These are phyloP conservation scores for Cephalotes varians DNA, from an alignment of 2,888 invertebrate species.

Conservation along the genomic window DNA sequence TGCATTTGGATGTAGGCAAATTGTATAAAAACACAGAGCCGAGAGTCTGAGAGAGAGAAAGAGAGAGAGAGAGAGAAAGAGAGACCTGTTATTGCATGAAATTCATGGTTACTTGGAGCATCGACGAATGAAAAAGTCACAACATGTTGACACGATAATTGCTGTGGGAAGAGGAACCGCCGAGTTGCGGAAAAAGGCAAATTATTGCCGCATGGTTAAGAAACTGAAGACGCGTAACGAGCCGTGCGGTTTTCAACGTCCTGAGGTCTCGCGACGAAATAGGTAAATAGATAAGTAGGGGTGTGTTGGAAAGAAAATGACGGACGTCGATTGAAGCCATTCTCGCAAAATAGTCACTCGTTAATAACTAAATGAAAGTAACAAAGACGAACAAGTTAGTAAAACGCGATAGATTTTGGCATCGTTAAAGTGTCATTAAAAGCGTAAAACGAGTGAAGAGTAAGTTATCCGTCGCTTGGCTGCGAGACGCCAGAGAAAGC, in stretches of 20 bases:
- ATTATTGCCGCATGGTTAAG: conserved; percentile 41
- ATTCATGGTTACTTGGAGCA: conserved; percentile 56
- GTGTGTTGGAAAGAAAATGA: conserved; percentile 22
- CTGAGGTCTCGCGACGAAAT: conserved; percentile 37
- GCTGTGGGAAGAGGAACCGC: conserved; percentile 39
- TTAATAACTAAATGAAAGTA: conserved; percentile 42
- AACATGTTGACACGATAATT: conserved; percentile 67
- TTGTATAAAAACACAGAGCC: conserved; percentile 14
- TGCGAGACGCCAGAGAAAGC: conserved; percentile 27
- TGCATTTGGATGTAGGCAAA: conserved; percentile 47
- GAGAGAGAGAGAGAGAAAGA: conserved; percentile 27
- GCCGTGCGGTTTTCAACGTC: conserved; percentile 31
- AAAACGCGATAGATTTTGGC: conserved; percentile 44
- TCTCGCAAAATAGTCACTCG: background rate
- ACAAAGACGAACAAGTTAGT: conserved; percentile 32
- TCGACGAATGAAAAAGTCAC: conserved; percentile 53
- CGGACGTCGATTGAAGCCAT: background rate
- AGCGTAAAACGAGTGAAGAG: conserved; percentile 28
- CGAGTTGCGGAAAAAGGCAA: conserved; percentile 62
- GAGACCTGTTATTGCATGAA: conserved; percentile 54
- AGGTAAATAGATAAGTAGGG: conserved; percentile 18
- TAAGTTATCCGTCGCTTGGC: conserved; percentile 47
- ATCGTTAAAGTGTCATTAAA: conserved; percentile 18
- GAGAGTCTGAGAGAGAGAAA: conserved; percentile 22
- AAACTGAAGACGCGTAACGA: conserved; percentile 47